Evolutionary conservation across 1,140 invertebrate species (phyloP), one percentile per base, ranked within the genome.

Genomic region (Camponotus floridanus): DNA sequence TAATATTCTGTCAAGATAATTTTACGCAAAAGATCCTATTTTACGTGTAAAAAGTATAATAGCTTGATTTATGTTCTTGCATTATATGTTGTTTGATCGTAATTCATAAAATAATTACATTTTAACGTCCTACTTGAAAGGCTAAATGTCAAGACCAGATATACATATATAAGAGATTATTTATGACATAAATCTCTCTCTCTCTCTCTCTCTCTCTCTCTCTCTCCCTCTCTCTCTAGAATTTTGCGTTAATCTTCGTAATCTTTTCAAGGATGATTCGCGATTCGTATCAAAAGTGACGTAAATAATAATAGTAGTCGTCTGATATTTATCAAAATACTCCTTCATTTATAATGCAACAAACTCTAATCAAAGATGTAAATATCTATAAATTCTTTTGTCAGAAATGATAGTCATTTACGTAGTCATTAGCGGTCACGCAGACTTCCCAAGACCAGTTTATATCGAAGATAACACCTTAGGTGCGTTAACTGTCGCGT

Each of bases 21-120:
- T 76, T 76, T 76, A 61, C 57, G 33, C 36, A 42, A 76, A 55
- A 76, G 73, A 42, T 13, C 9, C 18, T 21, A 61, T 36, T 76
- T 76, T 42, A 61, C 21, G 55, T 15, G 36, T 61, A 39, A 65
- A 65, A 64, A 78, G 31, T 31, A n/a, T 64, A 64, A 62, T 21
- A 45, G 18, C 36, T 62, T 59, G 57, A 78, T 78, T 78, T 65
- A 65, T 31, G 18, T 33, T 18, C 61, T 36, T 26, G 71, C 7
- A 39, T 36, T 76, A 31, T 42, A 48, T 33, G 33, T 78, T 45
- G 15, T 51, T 51, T 51, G 26, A 78, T 65, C 76, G 61, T 65
- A 65, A 65, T 78, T 65, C 39, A 61, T 45, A 65, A 78, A 11
- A 21, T 78, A 78, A 78, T 78, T 78, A 65, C 21, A 64, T 64